phyloP scores from a whole-genome alignment of 2,113 vertebrate species.

The Daubentonia madagascariensis region DNA sequence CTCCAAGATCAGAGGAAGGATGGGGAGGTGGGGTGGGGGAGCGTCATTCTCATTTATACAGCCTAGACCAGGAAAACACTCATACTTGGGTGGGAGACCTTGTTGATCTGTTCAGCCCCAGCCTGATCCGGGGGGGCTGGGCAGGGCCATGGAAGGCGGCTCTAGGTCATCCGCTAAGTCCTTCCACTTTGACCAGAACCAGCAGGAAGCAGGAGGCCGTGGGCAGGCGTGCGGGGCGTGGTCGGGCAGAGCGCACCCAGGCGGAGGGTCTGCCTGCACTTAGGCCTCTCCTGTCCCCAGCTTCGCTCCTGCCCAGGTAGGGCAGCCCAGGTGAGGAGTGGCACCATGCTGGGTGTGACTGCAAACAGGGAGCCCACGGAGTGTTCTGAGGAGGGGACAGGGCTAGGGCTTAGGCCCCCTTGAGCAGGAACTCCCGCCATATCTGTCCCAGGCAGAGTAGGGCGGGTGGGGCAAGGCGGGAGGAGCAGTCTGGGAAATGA shows the following conservation, averaged over 20 bases:
- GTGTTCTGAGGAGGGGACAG: neutral
- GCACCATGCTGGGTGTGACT: neutral
- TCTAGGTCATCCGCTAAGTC: rapidly evolving
- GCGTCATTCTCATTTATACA: too few species aligned
- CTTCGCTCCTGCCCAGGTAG: neutral
- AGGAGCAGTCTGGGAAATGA: neutral
- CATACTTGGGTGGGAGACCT: too few species aligned
- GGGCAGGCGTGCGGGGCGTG: neutral
- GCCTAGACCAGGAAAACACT: neutral
- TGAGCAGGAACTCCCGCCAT: neutral
- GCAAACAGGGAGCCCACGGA: rapidly evolving
- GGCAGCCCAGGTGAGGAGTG: neutral
- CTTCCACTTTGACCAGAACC: neutral
- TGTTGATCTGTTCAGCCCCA: neutral
- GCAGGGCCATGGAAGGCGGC: neutral
- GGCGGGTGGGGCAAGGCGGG: rapidly evolving
- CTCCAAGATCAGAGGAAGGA: neutral
- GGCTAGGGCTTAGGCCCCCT: neutral
- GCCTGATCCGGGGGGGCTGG: neutral
- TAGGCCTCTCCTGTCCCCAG: too few species aligned
- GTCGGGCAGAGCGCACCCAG: rapidly evolving
- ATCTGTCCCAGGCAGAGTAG: neutral
- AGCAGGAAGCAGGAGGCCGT: neutral
- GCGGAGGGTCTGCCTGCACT: neutral
- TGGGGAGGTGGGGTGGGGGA: too few species aligned